A percentile compares a stretch with the other conserved stretches of the same genome.
phyloP scores from a whole-genome alignment of 2,797 vertebrate genomes.

The Tangara arthus region DNA sequence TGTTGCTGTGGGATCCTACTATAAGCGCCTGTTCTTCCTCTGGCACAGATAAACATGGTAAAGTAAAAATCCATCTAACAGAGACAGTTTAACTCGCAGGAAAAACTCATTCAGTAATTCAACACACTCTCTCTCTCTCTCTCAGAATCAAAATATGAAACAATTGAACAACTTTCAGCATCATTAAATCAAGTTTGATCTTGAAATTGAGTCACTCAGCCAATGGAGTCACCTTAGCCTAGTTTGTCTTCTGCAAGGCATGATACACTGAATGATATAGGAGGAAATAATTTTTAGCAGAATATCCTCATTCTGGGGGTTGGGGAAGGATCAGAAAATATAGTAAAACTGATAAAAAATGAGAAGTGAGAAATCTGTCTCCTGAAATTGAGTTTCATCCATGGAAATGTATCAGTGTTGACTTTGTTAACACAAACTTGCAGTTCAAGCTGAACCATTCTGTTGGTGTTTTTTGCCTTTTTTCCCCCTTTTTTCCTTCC shows the following conservation, averaged over 20 bases:
- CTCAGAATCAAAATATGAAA: not conserved
- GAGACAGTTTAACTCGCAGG: not conserved
- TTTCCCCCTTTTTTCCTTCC: not conserved
- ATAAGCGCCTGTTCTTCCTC: not conserved
- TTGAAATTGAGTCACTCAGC: not conserved
- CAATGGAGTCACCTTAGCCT: not conserved
- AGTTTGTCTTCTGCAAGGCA: not conserved
- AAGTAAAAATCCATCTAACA: not conserved
- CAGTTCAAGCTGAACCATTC: not conserved
- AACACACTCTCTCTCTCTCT: not conserved
- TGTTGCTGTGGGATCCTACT: not conserved
- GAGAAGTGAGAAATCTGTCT: not conserved
- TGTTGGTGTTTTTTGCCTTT: not conserved
- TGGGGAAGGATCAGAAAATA: not conserved
- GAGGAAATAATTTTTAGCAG: not conserved
- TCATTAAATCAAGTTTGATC: not conserved
- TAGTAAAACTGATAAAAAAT: not conserved
- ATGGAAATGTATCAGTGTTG: not conserved
- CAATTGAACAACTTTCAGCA: not conserved
- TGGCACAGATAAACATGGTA: not conserved
- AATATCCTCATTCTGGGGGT: not conserved
- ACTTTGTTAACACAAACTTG: not conserved
- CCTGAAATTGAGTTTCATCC: not conserved
- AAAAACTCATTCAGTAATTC: not conserved
- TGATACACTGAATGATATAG: not conserved